phyloP scores from a whole-genome alignment of 2,113 vertebrate genomes.

The Dipodomys spectabilis region DNA sequence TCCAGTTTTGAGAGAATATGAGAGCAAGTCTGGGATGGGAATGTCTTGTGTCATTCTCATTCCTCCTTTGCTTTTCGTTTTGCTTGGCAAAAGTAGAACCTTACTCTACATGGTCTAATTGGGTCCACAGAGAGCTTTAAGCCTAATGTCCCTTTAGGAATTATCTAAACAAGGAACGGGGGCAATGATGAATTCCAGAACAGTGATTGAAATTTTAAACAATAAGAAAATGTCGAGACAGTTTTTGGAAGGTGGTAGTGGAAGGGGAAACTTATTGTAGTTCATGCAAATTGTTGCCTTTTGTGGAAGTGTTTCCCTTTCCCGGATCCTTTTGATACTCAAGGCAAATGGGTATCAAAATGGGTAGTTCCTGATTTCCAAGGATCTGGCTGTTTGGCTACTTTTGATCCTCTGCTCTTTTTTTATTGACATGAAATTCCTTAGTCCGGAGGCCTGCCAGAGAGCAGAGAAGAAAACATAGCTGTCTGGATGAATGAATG shows the following conservation, averaged over 20 bases:
- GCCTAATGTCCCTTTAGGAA: slow-evolving; percentile 6
- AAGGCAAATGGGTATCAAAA: not conserved
- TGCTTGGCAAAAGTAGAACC: slow-evolving; percentile 47
- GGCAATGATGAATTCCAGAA: slow-evolving; percentile 44
- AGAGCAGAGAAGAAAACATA: slow-evolving; percentile 44
- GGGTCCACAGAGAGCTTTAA: slow-evolving; percentile 43
- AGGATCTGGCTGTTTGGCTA: not conserved
- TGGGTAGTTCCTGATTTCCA: not conserved
- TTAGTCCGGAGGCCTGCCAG: slow-evolving; percentile 6
- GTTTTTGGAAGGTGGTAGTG: not conserved
- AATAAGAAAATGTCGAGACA: slow-evolving; percentile 42
- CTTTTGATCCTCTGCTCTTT: slow-evolving; percentile 7
- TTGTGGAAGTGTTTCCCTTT: slow-evolving; percentile 6
- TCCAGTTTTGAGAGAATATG: slow-evolving; percentile 71
- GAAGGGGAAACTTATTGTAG: not conserved
- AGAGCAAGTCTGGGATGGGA: slow-evolving; percentile 67
- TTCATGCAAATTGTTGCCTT: not conserved
- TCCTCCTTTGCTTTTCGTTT: slow-evolving; percentile 42
- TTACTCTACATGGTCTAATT: slow-evolving; percentile 40
- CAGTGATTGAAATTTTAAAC: slow-evolving; percentile 26
- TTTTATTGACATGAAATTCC: slow-evolving; percentile 61
- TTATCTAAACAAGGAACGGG: slow-evolving; percentile 61
- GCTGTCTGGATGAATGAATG: not conserved
- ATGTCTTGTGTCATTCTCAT: slow-evolving; percentile 41
- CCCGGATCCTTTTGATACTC: not conserved